Percentiles rank a stretch among this genome's conserved stretches.
These are phyloP conservation scores for Rhagoletis zephyria DNA, from an alignment of 1,140 invertebrate genomes.

Conservation along the genomic window DNA sequence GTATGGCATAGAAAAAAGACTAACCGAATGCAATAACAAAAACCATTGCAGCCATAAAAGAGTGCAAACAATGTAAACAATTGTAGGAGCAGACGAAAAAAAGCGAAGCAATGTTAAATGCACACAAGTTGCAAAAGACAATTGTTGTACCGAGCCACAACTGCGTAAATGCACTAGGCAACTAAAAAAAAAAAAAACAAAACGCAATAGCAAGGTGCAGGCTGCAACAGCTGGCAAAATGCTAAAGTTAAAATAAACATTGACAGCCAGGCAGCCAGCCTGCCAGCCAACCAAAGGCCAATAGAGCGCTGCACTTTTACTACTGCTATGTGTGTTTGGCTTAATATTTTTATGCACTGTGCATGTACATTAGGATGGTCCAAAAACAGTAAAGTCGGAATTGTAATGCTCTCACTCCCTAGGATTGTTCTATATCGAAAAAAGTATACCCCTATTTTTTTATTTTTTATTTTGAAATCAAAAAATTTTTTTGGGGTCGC, in stretches of 20 bases:
- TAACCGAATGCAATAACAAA: background rate
- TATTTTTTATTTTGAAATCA: too few species aligned
- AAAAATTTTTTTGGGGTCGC: too few species aligned
- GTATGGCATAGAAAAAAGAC: background rate
- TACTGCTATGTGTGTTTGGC: background rate
- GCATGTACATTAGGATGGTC: background rate
- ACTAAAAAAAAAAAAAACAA: background rate
- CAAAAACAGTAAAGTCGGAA: too few species aligned
- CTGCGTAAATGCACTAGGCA: background rate
- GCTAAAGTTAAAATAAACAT: conserved; percentile 27
- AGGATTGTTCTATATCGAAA: too few species aligned
- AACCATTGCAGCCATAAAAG: background rate
- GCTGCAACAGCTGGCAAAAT: conserved; percentile 37
- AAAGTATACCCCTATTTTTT: too few species aligned
- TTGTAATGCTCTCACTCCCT: too few species aligned
- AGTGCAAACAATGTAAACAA: background rate
- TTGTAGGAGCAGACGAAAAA: background rate
- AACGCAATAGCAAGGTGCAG: background rate
- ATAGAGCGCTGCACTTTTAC: background rate
- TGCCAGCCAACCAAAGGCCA: background rate
- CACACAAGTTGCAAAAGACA: conserved; percentile 13
- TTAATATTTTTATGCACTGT: background rate
- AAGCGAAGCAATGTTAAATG: background rate
- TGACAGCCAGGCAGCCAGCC: background rate
- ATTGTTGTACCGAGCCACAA: background rate